Percentiles rank a stretch among this genome's conserved stretches.
These are phyloP conservation scores for Mungos mungo DNA, from an alignment of 2,113 vertebrate species.

Conservation along the genomic window DNA sequence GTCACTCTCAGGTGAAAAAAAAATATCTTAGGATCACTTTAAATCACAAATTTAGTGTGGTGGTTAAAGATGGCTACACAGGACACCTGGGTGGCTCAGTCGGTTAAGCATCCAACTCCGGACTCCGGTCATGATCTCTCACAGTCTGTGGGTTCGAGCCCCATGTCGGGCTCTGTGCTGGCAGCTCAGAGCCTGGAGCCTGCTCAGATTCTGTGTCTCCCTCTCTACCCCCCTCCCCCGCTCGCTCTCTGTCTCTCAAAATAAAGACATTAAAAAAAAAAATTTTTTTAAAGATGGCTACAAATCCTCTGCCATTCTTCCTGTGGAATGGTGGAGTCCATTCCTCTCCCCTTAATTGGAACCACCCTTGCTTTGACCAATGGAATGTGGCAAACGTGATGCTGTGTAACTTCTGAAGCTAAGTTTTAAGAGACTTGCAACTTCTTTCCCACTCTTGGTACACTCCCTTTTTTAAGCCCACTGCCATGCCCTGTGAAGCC, in stretches of 20 bases:
- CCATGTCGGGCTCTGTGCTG: too few species aligned
- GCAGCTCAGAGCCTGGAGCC: too few species aligned
- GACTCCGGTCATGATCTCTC: too few species aligned
- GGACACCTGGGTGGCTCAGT: too few species aligned
- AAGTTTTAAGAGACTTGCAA: neutral
- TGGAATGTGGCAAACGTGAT: neutral
- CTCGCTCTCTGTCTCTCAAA: too few species aligned
- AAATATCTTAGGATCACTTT: neutral
- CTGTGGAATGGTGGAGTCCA: neutral
- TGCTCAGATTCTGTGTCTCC: too few species aligned
- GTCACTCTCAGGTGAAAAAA: neutral
- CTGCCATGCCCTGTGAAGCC: too few species aligned
- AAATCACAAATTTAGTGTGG: neutral
- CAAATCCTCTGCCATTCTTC: neutral
- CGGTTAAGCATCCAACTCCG: too few species aligned
- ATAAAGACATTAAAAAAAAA: too few species aligned
- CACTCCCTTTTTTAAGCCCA: neutral
- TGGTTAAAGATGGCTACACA: neutral
- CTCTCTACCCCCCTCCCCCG: too few species aligned
- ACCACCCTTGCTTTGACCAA: neutral
- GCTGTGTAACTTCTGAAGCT: neutral
- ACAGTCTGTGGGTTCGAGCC: too few species aligned
- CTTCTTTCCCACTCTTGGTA: neutral
- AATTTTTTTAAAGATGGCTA: neutral
- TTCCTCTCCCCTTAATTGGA: neutral